Conservation (phyloP, 2,888 invertebrate genomes). For the Caenorhabditis sp. region DNA sequence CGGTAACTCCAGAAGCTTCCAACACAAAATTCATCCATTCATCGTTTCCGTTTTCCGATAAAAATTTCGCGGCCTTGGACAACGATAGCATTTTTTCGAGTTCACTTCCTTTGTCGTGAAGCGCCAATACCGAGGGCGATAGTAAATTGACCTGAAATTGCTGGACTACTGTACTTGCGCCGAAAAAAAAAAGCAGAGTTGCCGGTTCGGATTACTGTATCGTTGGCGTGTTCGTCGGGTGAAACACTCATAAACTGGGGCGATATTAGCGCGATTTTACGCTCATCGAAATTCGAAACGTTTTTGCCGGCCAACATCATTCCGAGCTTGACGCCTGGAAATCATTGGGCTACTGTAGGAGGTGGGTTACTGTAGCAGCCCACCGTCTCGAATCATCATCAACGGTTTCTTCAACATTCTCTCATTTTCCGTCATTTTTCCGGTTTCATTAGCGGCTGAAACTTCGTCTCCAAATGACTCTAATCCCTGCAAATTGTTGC, state of each 20-base stretch:
- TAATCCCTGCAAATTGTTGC: constrained; percentile 18
- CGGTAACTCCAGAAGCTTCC: constrained; percentile 74
- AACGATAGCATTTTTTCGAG: constrained; percentile 49
- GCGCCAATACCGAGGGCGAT: constrained; percentile 73
- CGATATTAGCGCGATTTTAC: constrained; percentile 71
- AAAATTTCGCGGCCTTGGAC: constrained; percentile 42
- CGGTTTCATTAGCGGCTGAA: background rate
- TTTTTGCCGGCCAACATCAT: constrained; percentile 71
- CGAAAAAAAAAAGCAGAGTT: too few species aligned
- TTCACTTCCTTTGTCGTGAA: constrained; percentile 68
- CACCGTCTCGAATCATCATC: constrained; percentile 72
- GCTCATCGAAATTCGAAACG: constrained; percentile 72
- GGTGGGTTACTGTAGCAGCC: too few species aligned
- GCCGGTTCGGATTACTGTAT: constrained; percentile 34
- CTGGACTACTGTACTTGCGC: background rate
- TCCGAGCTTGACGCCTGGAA: constrained; percentile 72
- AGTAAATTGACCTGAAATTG: constrained; percentile 69
- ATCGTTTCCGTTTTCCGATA: constrained; percentile 58
- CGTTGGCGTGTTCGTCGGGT: constrained; percentile 67
- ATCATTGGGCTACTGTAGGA: too few species aligned
- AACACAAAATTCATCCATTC: constrained; percentile 77
- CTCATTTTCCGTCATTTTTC: constrained; percentile 49
- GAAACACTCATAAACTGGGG: constrained; percentile 73
- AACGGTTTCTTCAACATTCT: constrained; percentile 59
- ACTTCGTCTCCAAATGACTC: constrained; percentile 28